Evolutionary conservation across 2,888 invertebrate genomes (phyloP), one percentile per base, ranked within the genome.

Genomic region (Hyposoter didymator): DNA sequence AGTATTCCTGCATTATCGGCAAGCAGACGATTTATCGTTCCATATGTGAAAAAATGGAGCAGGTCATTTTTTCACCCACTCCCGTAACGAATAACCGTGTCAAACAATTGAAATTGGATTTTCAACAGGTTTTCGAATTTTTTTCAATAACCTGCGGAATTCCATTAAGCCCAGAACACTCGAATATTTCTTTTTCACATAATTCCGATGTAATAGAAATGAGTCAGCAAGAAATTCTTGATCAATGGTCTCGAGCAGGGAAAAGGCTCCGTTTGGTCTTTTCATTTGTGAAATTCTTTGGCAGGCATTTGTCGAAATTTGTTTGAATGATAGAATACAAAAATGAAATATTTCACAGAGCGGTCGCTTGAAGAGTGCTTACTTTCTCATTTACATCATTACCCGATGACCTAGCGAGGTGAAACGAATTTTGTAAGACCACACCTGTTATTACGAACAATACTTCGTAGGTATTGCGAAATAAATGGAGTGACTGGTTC

Each of bases 61-160:
- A 28, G 28, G 14, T 28, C 28, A 59, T 59, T 59, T 28, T 4
- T 59, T 28, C 59, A 28, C 14, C 28, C 59, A 14, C 59, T 28
- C 28, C 12, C 59, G 28, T 14, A 28, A 28, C 59, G 28, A 28
- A 59, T 14, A 14, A 59, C 28, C n/a, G 59, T 19, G 74, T 59
- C 64, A 59, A 49, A 78, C 72, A 59, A 78, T 81, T 80, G 85
- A 84, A 85, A 87, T 85, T 76, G 82, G n/a, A 12, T 74, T 78
- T 39, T 72, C 39, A 69, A 79, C 78, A 52, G 43, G 47, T 28
- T 14, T 14, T 59, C 6, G 28, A 55, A 19, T 4, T 8, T 22
- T 55, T 22, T 22, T 22, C 5, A 22, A 55, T 55, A 0, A 22
- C 7, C 22, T 22, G n/a, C 22, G 22, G 10, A 12, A 22, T 19